A percentile compares a stretch with the other conserved stretches of the same genome.
Conservation (phyloP, 2,113 vertebrate species). For the Microcebus tavaratra region DNA sequence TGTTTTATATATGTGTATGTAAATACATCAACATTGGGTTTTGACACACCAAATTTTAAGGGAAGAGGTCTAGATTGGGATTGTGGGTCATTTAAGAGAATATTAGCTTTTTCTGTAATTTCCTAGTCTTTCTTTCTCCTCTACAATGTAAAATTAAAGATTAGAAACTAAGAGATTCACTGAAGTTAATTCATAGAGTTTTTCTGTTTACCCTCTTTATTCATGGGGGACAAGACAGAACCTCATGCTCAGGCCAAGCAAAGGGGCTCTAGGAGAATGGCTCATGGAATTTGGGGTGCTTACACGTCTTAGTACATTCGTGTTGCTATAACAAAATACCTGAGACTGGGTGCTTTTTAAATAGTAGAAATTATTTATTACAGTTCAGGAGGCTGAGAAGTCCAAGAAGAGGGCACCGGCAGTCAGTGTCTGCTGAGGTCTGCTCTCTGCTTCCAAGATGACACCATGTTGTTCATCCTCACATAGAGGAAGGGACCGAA, state of each 20-base stretch:
- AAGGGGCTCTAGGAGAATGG: background rate
- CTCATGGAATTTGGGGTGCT: background rate
- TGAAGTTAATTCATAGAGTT: background rate
- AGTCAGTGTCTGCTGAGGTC: background rate
- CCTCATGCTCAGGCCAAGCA: background rate
- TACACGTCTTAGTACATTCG: background rate
- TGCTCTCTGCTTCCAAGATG: background rate
- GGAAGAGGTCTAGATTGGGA: background rate
- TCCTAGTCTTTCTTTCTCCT: background rate
- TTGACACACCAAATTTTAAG: background rate
- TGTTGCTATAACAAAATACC: background rate
- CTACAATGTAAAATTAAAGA: background rate
- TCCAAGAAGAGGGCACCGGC: background rate
- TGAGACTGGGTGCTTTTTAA: background rate
- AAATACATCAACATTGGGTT: background rate
- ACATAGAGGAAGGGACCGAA: background rate
- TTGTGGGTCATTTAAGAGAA: background rate
- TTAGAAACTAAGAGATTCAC: background rate
- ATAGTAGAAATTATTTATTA: background rate
- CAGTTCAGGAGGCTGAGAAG: background rate
- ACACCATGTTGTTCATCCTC: background rate
- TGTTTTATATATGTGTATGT: background rate
- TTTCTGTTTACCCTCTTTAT: background rate
- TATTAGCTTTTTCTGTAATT: background rate
- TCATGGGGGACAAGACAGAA: background rate